A percentile compares a stretch with the other conserved stretches of the same genome.
Conservation (phyloP, 2,113 vertebrate species). For the Rhinolophus ferrumequinum region DNA sequence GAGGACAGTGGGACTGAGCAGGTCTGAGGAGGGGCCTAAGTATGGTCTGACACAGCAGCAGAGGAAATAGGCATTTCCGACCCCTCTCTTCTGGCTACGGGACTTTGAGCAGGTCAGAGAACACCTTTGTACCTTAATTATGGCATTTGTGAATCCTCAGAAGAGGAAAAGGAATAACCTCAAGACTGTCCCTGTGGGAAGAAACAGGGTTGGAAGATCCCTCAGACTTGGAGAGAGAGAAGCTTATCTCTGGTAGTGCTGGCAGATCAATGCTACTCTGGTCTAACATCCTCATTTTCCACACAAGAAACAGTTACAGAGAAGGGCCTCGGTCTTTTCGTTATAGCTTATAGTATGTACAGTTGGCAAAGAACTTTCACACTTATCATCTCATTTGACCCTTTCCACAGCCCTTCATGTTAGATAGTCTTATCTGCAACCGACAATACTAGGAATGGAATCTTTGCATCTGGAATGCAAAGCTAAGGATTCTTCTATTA, state of each 20-base stretch:
- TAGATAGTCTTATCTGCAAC: neutral
- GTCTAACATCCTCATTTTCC: neutral
- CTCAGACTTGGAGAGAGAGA: neutral
- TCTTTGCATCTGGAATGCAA: neutral
- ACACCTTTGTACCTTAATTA: neutral
- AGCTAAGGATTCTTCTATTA: neutral
- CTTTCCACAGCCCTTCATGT: neutral
- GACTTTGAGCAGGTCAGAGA: neutral
- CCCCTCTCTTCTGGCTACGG: fast-evolving
- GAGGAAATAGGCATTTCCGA: fast-evolving
- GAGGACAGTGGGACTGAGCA: neutral
- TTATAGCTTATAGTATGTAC: neutral
- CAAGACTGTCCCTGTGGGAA: neutral
- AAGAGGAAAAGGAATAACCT: neutral
- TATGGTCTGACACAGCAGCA: neutral
- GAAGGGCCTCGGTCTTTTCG: neutral
- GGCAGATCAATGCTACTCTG: neutral
- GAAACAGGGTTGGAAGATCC: neutral
- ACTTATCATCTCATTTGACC: neutral
- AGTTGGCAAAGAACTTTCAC: neutral
- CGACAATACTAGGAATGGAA: neutral
- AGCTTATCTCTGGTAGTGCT: neutral
- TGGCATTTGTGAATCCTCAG: neutral
- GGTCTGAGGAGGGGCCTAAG: neutral
- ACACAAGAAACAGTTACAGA: neutral